Percentiles rank a stretch among this genome's conserved stretches.
Conservation (phyloP, 2,888 invertebrate genomes). For the Cetonia aurata region DNA sequence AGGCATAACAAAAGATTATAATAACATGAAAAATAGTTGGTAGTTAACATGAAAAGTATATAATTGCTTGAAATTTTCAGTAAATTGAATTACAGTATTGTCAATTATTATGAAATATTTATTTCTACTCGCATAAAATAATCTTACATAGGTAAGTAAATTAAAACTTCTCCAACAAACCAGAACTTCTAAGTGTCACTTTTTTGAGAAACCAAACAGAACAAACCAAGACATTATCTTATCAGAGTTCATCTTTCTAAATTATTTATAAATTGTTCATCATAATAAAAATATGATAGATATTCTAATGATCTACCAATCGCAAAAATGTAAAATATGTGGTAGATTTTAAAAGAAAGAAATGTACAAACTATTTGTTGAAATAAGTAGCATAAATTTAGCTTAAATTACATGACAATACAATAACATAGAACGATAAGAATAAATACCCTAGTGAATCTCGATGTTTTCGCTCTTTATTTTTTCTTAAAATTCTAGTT, state of each 20-base stretch:
- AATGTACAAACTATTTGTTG: not conserved
- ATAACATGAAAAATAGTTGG: too few relatives aligned
- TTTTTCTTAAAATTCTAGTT: conserved; percentile 73
- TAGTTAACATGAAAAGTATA: too few relatives aligned
- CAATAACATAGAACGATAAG: conserved; percentile 7
- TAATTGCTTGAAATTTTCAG: too few relatives aligned
- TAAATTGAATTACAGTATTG: too few relatives aligned
- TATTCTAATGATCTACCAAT: too few relatives aligned
- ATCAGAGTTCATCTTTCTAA: conserved; percentile 10
- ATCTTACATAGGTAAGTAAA: not conserved
- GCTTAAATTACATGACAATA: not conserved
- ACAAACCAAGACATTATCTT: conserved; percentile 1
- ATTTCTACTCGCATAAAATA: too few relatives aligned
- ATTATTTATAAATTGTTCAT: not conserved
- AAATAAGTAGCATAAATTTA: conserved; percentile 5
- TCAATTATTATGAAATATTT: too few relatives aligned
- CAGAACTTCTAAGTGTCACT: conserved; percentile 18
- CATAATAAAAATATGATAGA: not conserved
- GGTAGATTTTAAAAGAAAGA: not conserved
- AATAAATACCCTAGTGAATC: conserved; percentile 57
- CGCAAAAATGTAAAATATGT: not conserved
- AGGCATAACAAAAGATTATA: too few relatives aligned
- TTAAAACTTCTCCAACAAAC: conserved; percentile 15
- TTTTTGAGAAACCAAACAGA: conserved; percentile 1
- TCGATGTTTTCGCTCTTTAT: conserved; percentile 69